Evolutionary conservation across 2,888 invertebrate species (phyloP).

Genomic region (Seira sanloemensis): DNA sequence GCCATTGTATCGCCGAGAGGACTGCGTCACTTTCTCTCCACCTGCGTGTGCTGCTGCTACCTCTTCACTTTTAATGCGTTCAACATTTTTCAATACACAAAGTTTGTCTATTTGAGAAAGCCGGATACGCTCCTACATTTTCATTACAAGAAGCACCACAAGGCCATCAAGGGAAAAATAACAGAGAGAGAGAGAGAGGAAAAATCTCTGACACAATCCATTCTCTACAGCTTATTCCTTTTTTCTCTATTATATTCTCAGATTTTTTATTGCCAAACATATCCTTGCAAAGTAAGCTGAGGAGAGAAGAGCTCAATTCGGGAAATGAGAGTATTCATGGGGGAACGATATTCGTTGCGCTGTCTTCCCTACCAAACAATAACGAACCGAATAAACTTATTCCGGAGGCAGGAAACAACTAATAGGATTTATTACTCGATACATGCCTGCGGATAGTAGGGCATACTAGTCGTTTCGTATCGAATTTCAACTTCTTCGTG

Average conservation of each 20-base stretch:
- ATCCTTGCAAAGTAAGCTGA: no score
- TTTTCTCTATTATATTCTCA: not conserved
- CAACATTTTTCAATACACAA: not conserved
- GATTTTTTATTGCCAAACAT: no score
- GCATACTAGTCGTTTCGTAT: no score
- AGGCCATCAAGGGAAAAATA: constrained; percentile 33
- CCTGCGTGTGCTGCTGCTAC: not conserved
- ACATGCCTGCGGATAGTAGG: not conserved
- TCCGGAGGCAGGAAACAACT: not conserved
- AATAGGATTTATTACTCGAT: constrained; percentile 4
- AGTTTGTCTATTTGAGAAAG: not conserved
- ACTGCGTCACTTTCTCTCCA: constrained; percentile 51
- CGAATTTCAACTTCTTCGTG: no score
- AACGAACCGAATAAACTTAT: not conserved
- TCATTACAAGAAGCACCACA: not conserved
- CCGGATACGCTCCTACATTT: not conserved
- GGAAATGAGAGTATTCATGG: constrained; percentile 26
- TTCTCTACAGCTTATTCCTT: not conserved
- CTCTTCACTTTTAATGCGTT: not conserved
- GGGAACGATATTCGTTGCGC: constrained; percentile 49
- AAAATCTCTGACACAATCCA: constrained; percentile 1
- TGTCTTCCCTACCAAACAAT: not conserved
- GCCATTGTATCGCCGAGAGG: constrained; percentile 58
- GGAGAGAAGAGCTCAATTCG: not conserved
- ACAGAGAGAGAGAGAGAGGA: not conserved